Evolutionary conservation across 2,113 vertebrate species (phyloP), one percentile per base, ranked within the genome.

Genomic region (Ophthalmolycus amberensis): DNA sequence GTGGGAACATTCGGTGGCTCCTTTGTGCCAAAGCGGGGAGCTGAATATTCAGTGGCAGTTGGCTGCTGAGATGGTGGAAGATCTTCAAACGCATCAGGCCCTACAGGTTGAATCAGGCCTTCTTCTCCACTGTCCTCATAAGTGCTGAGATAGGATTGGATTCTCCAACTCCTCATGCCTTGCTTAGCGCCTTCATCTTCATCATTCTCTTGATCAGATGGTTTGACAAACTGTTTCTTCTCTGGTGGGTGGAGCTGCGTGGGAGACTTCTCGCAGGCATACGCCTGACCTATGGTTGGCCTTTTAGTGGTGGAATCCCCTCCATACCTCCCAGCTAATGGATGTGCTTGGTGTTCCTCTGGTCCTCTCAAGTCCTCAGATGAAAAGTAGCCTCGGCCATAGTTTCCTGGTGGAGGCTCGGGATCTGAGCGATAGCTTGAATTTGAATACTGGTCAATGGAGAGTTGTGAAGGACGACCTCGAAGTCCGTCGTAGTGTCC

Each of bases 151-250:
- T 96, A 99, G 0, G 98, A 99, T 48, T 96, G 91, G 1, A 99
- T 96, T 87, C 98, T 97, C 97, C 97, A 99, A 79, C 94, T 96
- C 6, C 98, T 93, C 62, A 99, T 82, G 11, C 98, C 98, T 0
- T 95, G 90, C 77, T 76, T 95, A n/a, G 82, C 89, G 77, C 65
- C 90, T 18, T 79, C 52, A 90, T 97, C 86, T 94, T 95, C 9
- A 9, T 95, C 95, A 40, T 92, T 74, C 44, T 95, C 93, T 75
- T 94, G 95, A 68, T 91, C 86, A 25, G 89, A 34, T 37, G 88
- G 81, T 58, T 83, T 89, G 22, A 64, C 37, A 22, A 91, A 93
- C 7, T 29, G 73, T 46, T 92, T 92, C 62, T 91, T 94, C 42
- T 96, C 94, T 52, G 93, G 91, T 44, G 92, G 88, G 64, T 96